Percentiles rank a stretch among this genome's conserved stretches.
Conservation (phyloP, 2,797 vertebrate species). For the Phrynocephalus vlangalii region DNA sequence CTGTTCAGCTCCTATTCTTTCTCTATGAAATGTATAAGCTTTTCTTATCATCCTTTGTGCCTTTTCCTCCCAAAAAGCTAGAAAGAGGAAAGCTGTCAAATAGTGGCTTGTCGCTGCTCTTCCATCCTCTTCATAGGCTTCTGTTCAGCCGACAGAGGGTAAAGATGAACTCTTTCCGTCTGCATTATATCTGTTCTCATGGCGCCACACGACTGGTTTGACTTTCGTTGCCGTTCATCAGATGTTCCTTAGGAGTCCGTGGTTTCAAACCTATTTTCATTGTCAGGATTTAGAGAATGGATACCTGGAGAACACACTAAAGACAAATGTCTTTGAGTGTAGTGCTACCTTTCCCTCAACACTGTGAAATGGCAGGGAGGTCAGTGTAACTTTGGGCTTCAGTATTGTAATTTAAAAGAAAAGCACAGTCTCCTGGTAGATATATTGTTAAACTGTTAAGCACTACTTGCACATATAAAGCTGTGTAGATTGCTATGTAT, state of each 20-base stretch:
- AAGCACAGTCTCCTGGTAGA: neutral
- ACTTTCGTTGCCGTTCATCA: neutral
- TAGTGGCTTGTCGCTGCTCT: neutral
- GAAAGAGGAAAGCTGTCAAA: neutral
- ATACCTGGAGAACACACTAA: neutral
- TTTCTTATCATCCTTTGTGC: neutral
- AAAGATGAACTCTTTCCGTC: neutral
- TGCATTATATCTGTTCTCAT: neutral
- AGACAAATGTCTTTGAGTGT: neutral
- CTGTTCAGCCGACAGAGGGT: neutral
- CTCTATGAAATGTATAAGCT: neutral
- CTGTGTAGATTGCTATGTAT: neutral
- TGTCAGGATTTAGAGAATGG: neutral
- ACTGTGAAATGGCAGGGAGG: neutral
- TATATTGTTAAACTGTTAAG: neutral
- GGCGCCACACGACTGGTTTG: neutral
- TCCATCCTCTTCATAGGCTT: neutral
- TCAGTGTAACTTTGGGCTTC: neutral
- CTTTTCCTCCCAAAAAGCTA: neutral
- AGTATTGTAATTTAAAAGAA: neutral
- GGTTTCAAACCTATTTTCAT: slow-evolving; percentile 2
- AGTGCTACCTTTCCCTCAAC: neutral
- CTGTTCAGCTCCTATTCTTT: neutral
- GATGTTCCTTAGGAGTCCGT: slow-evolving; percentile 2
- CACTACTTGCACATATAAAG: neutral